These are phyloP conservation scores for Mixornis gularis DNA, from an alignment of 2,113 vertebrate genomes.

Conservation along the genomic window DNA sequence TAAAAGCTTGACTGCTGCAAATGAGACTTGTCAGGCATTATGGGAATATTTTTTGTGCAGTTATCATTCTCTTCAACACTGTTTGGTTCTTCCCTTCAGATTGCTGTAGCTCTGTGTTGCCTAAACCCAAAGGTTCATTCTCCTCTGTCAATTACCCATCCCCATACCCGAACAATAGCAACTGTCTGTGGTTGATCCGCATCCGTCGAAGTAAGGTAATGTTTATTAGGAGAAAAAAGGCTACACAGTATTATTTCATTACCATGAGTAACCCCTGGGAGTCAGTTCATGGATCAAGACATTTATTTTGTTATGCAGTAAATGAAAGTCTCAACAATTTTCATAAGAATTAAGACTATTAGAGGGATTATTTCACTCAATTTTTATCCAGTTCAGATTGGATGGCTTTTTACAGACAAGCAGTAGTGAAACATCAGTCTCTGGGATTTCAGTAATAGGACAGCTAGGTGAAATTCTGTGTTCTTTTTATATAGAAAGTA, in stretches of 20 bases:
- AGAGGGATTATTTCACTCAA: not conserved
- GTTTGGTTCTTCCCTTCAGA: conserved; percentile 42
- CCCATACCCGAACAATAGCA: conserved; percentile 35
- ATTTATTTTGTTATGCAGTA: not conserved
- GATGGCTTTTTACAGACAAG: not conserved
- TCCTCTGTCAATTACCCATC: conserved; percentile 50
- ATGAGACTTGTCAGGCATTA: not conserved
- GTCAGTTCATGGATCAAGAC: not conserved
- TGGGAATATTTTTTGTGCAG: not conserved
- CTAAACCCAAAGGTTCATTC: conserved; percentile 28
- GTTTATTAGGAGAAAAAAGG: not conserved
- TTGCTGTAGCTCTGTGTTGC: conserved; percentile 53
- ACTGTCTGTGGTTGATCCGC: conserved; percentile 62
- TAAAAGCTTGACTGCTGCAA: not conserved
- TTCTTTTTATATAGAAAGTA: not conserved
- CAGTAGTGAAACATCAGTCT: not conserved
- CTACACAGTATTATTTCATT: not conserved
- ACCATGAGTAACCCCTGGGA: not conserved
- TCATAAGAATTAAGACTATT: not conserved
- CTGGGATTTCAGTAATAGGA: not conserved
- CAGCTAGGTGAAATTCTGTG: not conserved
- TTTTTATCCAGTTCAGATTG: not conserved
- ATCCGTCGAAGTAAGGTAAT: conserved; percentile 48
- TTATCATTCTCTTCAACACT: not conserved
- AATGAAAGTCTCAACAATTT: not conserved